Base-by-base conservation (phyloP, 2,888 invertebrate species). In the Oxytorus armatus region DNA sequence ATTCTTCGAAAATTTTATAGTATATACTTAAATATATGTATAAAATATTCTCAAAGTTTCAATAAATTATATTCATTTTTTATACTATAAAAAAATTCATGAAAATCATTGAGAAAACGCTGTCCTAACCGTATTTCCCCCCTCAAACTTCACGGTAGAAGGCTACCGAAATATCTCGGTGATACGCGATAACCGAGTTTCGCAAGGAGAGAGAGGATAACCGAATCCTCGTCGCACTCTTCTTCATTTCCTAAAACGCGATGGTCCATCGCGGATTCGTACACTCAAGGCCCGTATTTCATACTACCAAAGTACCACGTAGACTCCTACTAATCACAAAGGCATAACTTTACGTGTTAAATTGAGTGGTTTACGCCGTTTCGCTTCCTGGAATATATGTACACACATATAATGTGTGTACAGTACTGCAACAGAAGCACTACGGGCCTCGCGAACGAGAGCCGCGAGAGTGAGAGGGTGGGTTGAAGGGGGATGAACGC, bases 381-480 rank as follows among this genome's bases (percentile, higher is more conserved):
- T 51, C 16, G 23, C 51, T 25, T 8, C 10, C 51, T 23, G 42
- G 16, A 29, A n/a, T 3, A 21, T 47, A n/a, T 47, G 25, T 14
- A 21, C 42, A 21, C 57, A 25, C 49, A 36, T 57, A 39, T 14
- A 44, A 29, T 42, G 33, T 73, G 14, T 33, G 11, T 39, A 47
- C 11, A 36, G 7, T 51, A 42, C 14, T 25, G 53, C 66, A 66
- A 42, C 21, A 63, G 47, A 33, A 21, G 39, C 33, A 18, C 55
- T 61, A 47, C 51, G 39, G 63, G 57, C 42, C 18, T 39, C n/a
- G 49, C 25, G 66, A 76, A 66, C 57, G 70, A 65, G 70, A 66
- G 33, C 55, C 5, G 55, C 18, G 11, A 18, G 55, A 53, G 53
- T 66, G 47, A 51, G 7, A 18, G 42, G 63, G 47, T n/a, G n/a